phyloP scores from a whole-genome alignment of 2,888 invertebrate species.

The Lydus trimaculatus region DNA sequence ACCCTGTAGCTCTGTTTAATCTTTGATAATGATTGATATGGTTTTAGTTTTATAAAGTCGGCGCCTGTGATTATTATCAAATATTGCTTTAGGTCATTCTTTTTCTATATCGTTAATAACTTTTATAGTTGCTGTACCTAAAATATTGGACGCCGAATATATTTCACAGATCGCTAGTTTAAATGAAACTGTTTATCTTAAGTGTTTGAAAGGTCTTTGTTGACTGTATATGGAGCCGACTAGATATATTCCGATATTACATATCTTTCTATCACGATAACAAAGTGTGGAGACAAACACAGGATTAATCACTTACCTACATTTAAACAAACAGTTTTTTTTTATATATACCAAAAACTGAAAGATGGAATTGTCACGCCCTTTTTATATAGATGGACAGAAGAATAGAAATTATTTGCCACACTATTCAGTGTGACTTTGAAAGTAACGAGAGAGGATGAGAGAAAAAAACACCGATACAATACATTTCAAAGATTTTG shows the following conservation, averaged over 20 bases:
- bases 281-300: conserved; percentile 8
- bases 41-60: conserved; percentile 4
- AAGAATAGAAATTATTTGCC: not conserved
- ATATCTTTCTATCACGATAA: conserved; percentile 7
- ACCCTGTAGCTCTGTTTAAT: not conserved
- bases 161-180: conserved; percentile 11
- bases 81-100: conserved; percentile 7
- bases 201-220: conserved; percentile 18
- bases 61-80: conserved; percentile 9
- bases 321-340: conserved; percentile 4
- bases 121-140: not conserved
- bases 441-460: not conserved
- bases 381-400: too few species aligned
- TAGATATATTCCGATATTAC: not conserved
- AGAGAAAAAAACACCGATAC: not conserved
- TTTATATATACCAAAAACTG: not conserved
- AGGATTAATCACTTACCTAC: not conserved
- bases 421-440: not conserved
- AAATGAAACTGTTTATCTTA: conserved; percentile 13
- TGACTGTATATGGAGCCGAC: conserved; percentile 11
- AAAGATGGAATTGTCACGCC: too few species aligned
- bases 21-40: conserved; percentile 7
- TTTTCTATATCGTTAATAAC: not conserved
- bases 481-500: not conserved
- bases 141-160: conserved; percentile 6